Percentiles rank a stretch among this genome's conserved stretches.
These are phyloP conservation scores for Micrastur ruficollis DNA, from an alignment of 2,797 vertebrate species.

Conservation along the genomic window DNA sequence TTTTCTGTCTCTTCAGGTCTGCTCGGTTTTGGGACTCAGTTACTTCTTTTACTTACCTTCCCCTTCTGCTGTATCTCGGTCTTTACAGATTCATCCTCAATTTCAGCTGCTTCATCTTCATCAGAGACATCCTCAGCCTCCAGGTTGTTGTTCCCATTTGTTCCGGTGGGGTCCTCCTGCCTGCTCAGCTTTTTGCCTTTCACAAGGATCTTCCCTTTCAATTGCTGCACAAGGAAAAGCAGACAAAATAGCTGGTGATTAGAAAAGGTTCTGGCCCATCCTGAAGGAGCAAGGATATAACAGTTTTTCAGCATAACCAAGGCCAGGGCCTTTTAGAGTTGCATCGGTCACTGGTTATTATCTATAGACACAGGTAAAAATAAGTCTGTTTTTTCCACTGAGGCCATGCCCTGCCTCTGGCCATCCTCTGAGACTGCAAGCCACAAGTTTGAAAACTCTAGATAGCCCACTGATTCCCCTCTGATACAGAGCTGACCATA, in stretches of 20 bases:
- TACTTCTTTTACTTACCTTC: conserved; percentile 10
- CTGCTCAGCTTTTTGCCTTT: conserved; percentile 93
- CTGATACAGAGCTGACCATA: background rate
- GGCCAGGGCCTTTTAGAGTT: background rate
- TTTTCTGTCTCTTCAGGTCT: background rate
- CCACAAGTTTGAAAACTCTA: background rate
- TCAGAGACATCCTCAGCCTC: conserved; percentile 86
- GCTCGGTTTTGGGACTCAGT: background rate
- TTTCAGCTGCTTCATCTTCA: conserved; percentile 93
- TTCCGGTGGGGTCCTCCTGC: conserved; percentile 70
- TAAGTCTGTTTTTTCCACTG: background rate
- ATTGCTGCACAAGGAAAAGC: conserved; percentile 75
- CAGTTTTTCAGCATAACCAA: background rate
- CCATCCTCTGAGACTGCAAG: background rate
- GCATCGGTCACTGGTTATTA: background rate
- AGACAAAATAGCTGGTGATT: background rate
- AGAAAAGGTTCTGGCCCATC: background rate
- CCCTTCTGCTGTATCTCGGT: conserved; percentile 68
- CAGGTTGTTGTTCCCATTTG: conserved; percentile 66
- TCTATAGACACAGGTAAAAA: background rate
- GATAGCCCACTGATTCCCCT: background rate
- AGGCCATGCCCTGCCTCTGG: background rate
- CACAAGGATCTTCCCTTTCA: conserved; percentile 89
- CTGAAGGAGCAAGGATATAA: background rate
- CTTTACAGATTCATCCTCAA: conserved; percentile 83